phyloP scores from a whole-genome alignment of 2,113 vertebrate genomes.

The Oncorhynchus keta region DNA sequence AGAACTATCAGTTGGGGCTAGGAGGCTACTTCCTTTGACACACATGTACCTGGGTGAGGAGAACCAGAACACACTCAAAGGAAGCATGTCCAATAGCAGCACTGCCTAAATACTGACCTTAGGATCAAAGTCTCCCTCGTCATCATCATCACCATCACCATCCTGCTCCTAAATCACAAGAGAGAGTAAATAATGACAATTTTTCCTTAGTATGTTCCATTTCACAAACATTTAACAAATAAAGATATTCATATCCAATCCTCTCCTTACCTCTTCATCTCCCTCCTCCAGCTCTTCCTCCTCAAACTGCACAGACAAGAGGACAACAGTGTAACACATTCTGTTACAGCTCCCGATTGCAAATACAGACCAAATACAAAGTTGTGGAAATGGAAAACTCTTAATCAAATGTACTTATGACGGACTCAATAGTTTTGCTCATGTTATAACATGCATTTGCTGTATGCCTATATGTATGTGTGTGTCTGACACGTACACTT shows the following conservation, averaged over 20 bases:
- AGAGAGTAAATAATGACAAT: not conserved
- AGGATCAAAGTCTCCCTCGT: conserved; percentile 82
- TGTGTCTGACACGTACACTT: conserved; percentile 77
- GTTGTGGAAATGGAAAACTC: too few relatives aligned
- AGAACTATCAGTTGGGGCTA: not conserved
- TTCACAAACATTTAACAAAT: too few relatives aligned
- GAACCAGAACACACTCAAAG: not conserved
- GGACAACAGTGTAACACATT: not conserved
- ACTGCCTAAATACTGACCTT: conserved; percentile 76
- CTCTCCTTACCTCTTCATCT: conserved; percentile 87
- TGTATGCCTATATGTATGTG: not conserved
- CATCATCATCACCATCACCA: conserved; percentile 91
- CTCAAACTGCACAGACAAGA: conserved; percentile 84
- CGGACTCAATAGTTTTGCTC: too few relatives aligned
- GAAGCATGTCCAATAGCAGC: not conserved
- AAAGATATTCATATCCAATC: not conserved
- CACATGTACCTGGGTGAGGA: not conserved
- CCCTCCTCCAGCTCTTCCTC: conserved; percentile 92
- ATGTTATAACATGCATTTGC: too few relatives aligned
- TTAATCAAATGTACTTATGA: too few relatives aligned
- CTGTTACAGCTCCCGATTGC: not conserved
- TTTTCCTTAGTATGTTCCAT: not conserved
- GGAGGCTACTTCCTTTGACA: not conserved
- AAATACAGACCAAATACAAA: not conserved
- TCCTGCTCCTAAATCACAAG: conserved; percentile 83